Conservation (phyloP, 2,888 invertebrate genomes). For the Eurytoma californica region DNA sequence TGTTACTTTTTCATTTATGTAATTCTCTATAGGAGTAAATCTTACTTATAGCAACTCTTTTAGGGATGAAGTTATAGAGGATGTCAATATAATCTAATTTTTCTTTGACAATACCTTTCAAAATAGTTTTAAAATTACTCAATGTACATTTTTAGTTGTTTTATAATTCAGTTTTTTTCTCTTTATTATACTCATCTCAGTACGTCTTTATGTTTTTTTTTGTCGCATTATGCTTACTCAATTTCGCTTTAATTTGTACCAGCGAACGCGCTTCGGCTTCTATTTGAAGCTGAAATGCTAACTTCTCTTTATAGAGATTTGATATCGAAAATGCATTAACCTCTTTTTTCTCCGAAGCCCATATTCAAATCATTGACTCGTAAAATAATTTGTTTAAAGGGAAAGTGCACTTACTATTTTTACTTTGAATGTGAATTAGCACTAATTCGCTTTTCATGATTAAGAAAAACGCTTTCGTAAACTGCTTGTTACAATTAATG, state of each 20-base stretch:
- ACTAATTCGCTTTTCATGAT: not conserved
- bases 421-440: not conserved
- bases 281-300: conserved; percentile 26
- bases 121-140: too few species aligned
- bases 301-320: conserved; percentile 38
- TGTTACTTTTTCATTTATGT: too few species aligned
- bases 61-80: too few species aligned
- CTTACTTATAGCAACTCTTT: too few species aligned
- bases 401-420: not conserved
- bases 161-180: too few species aligned
- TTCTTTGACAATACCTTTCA: too few species aligned
- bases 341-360: conserved; percentile 36
- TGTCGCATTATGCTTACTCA: conserved; percentile 5
- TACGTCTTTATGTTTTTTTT: not conserved
- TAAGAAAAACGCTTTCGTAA: too few species aligned
- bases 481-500: too few species aligned
- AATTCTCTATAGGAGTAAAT: too few species aligned
- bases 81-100: too few species aligned
- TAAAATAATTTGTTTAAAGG: conserved; percentile 33
- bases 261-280: not conserved
- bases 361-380: conserved; percentile 40
- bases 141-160: too few species aligned
- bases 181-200: too few species aligned
- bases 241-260: conserved; percentile 38
- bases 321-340: conserved; percentile 53